Base-by-base conservation (phyloP, 2,888 invertebrate genomes). In the Metopia argyrocephala region DNA sequence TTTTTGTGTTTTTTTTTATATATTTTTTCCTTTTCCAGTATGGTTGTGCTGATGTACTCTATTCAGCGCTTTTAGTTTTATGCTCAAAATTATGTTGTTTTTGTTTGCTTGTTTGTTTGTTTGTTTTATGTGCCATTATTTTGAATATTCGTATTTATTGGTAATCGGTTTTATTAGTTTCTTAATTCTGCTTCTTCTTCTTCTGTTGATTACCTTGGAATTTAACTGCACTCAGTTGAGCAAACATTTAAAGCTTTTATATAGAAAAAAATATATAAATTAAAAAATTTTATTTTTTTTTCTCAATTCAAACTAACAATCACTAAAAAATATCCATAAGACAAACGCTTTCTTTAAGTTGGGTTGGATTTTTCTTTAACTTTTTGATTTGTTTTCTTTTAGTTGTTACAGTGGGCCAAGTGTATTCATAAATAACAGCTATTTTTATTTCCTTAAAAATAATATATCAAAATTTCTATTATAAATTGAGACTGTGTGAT, bases 121-220 rank as follows among this genome's bases (percentile, higher is more conserved):
- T 21, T n/a, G 31, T 61, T 65, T 65, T 61, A 52, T 28, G 31
- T 28, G 38, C 38, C 38, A 38, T 65, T 65, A 57, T 70, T 64
- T 56, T 68, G 59, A 73, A 54, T 75, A 71, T 74, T 79, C 52
- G 76, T 71, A 62, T 71, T 48, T 61, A 52, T 28, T 62, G 48
- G 65, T 48, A 81, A 69, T 69, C 74, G 76, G 20, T 65, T 18
- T 20, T 57, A n/a, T 68, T 57, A 23, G 46, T 38, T 38, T 38
- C 38, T 38, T 38, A 38, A 0, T 4, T 38, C 15, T 38, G 15
- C 3, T 38, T 38, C 38, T 38, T 38, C 38, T 38, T 15, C 15
- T 38, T 38, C 38, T 64, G 79, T 82, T 56, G 84, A 61, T 83
- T 80, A 75, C 84, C 83, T 84, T 84, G 84, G 84, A 83, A 83